Evolutionary conservation across 2,888 invertebrate species (phyloP), one percentile per base, ranked within the genome.

Genomic region (Trachelus tabidus): DNA sequence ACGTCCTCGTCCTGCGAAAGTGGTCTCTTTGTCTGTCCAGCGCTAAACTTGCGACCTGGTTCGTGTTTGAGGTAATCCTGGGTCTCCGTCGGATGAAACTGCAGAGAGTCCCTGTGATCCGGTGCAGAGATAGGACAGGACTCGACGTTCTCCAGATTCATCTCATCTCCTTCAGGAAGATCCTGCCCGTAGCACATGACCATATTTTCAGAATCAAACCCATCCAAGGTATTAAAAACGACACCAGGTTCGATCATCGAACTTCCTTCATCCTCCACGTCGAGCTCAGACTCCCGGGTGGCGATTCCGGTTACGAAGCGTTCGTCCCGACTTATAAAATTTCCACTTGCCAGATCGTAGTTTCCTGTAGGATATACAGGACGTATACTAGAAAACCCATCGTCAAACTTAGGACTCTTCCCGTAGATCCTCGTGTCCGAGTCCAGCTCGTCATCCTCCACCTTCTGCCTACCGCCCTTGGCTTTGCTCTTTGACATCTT

Each of bases 371-470:
- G 76, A 34, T 75, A 78, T 0, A 30, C 37, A n/a, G 76, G 15
- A 12, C 71, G 30, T 4, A 33, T 33, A n/a, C 33, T 71, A 0
- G 75, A n/a, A 69, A 90, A 84, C 37, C 88, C 88, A 68, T 90
- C 90, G 77, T 91, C 91, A 82, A 91, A 91, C 75, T 91, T 91
- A 1, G 91, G 91, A 78, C 91, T 91, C 81, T 91, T 91, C 34
- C 91, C 91, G 78, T 91, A 91, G 73, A 90, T 86, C 78, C 89
- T 86, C 4, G 88, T 89, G 76, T 89, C 90, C 12, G 88, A 87
- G 75, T 91, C 91, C 30, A 86, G 81, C 80, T 90, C 91, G 78
- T 88, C 88, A 74, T 90, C 88, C 37, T 86, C 83, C 77, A 90
- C 90, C 77, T 88, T 78, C 79, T 90, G 90, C 75, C 89, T 85